Base-by-base conservation (phyloP, 2,797 vertebrate species). In the Enteromius argenteus region DNA sequence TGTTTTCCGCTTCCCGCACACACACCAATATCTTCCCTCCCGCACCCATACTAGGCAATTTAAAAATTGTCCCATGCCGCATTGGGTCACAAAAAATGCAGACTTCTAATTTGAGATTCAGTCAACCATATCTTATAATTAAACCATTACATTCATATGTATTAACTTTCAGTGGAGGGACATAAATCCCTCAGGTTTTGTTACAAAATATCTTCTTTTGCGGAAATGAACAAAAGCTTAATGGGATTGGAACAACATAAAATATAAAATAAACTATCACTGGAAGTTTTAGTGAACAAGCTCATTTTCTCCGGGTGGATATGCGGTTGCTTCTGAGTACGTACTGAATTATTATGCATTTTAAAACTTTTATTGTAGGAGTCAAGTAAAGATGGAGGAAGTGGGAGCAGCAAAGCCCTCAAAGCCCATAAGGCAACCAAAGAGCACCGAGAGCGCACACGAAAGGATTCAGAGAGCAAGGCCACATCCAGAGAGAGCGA, bases 391-490 rank as follows among this genome's bases (percentile, higher is more conserved):
- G 95, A 95, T 80, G 92, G 93, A 89, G 92, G 91, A 79, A 62
- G 76, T 44, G 94, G 95, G 5, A 88, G 92, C 86, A 95, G 96
- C 90, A 98, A 99, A 93, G 94, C 93, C 39, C 94, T 96, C 85
- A 98, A 99, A 90, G 95, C 96, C 0, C 97, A 98, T 92, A 99
- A 99, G 87, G 90, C 96, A 62, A 96, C 97, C 91, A 98, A 99
- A 95, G 98, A 99, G 88, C 97, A 98, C 90, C 94, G 96, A 0
- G 98, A 99, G 79, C 94, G 97, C 35, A 96, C 97, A 0, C 94
- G 97, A 78, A 99, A 98, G 93, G 97, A 99, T 94, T 97, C 97
- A 0, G 98, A 99, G 94, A 97, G 96, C 93, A 99, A 97, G 93
- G 92, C 93, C 85, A 90, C 96, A 3, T 95, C 96, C 53, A 96